Evolutionary conservation across 2,888 invertebrate genomes (phyloP).

Genomic region (Hololepta plana): DNA sequence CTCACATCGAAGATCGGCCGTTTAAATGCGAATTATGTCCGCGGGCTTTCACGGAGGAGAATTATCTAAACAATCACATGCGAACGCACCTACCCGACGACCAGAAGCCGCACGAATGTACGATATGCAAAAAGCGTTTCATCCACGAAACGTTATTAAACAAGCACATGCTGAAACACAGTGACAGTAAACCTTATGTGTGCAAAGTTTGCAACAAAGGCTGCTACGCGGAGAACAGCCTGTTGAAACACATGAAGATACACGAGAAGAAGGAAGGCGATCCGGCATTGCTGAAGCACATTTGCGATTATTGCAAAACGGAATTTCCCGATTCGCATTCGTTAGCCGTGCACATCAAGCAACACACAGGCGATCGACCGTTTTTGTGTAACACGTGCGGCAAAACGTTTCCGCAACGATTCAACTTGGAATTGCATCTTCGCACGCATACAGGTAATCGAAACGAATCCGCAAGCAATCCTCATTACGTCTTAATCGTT

Average conservation of each 20-base stretch:
- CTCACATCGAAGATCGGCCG: slow-evolving; percentile 28
- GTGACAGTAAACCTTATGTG: slow-evolving; percentile 29
- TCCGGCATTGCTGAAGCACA: slow-evolving; percentile 26
- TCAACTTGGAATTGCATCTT: slow-evolving; percentile 26
- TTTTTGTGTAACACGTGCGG: slow-evolving; percentile 28
- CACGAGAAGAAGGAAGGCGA: slow-evolving; percentile 29
- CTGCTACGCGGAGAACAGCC: slow-evolving; percentile 27
- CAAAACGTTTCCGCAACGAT: slow-evolving; percentile 27
- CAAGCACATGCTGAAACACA: slow-evolving; percentile 29
- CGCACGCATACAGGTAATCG: slow-evolving; percentile 25
- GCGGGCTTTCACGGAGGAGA: slow-evolving; percentile 27
- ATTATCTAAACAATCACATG: slow-evolving; percentile 29
- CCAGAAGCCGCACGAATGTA: slow-evolving; percentile 29
- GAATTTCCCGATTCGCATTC: slow-evolving; percentile 24
- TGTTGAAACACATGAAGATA: slow-evolving; percentile 29
- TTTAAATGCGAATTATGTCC: slow-evolving; percentile 27
- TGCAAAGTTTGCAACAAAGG: slow-evolving; percentile 28
- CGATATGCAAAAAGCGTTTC: slow-evolving; percentile 25
- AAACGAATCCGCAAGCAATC: slow-evolving; percentile 1
- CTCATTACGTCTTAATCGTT: slow-evolving; percentile 3
- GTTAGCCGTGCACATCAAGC: slow-evolving; percentile 26
- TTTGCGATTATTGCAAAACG: slow-evolving; percentile 28
- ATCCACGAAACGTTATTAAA: slow-evolving; percentile 27
- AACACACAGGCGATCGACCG: slow-evolving; percentile 27
- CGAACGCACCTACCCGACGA: slow-evolving; percentile 25